Base-by-base conservation (phyloP, 2,113 vertebrate genomes). In the Gavialis gangeticus region DNA sequence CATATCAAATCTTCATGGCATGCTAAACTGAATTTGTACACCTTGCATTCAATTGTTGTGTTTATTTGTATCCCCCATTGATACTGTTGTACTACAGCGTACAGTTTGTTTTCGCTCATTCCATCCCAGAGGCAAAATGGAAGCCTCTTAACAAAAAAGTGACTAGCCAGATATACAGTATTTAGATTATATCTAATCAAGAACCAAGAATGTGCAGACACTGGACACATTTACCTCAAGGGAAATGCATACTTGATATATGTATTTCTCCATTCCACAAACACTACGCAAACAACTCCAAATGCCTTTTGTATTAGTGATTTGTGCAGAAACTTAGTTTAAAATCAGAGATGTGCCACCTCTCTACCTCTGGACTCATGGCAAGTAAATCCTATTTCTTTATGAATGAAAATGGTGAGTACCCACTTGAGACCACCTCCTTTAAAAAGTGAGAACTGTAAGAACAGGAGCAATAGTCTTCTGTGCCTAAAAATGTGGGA, bases 1-100 rank as follows among this genome's bases (percentile, higher is more conserved):
- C 82, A 82, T 63, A 92, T 83, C 24, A 79, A 86, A 56, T 6
- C 0, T 1, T 81, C 13, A 22, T 62, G 78, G 64, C 75, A 79
- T 0, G 14, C 56, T 56, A 88, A 95, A 11, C 67, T 89, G 73
- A 86, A 85, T 79, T 6, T 76, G 63, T 67, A 90, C 27, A 4
- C 5, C 1, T 6, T 80, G 59, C 0, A 1, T 66, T 37, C 4
- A 1, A 6, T 71, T 86, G 60, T 12, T 5, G 46, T 3, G 5
- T 93, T 82, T 84, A 80, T 71, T 67, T 88, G n/a, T 22, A 62
- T 12, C 78, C 34, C 18, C 10, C 79, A 80, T 75, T 22, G 57
- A 88, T 88, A 84, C 83, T 0, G 1, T 9, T n/a, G 46, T 94
- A 60, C 75, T 37, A 1, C 12, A 18, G 12, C 54, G 54, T 1